Evolutionary conservation across 2,888 invertebrate species (phyloP).

Genomic region (Nemotelus nigrinus): DNA sequence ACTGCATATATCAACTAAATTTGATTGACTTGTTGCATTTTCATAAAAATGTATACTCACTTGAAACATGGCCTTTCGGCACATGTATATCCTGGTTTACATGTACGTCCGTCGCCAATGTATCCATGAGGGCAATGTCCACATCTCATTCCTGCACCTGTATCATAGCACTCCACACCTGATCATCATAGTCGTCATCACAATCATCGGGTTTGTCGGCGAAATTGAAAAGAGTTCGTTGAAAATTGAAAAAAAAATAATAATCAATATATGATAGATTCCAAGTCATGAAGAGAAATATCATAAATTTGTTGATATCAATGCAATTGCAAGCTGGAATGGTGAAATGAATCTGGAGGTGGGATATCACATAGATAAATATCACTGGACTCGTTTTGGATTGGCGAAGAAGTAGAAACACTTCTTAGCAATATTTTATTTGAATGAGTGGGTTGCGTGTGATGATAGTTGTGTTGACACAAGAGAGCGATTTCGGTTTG

Average conservation of each 20-base stretch:
- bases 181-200: slow-evolving; percentile 52
- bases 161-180: slow-evolving; percentile 77
- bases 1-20: not conserved
- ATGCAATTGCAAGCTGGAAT: slow-evolving; percentile 15
- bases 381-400: slow-evolving; percentile 4
- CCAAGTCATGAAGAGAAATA: slow-evolving; percentile 24
- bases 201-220: not conserved
- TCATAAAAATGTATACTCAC: slow-evolving; percentile 60
- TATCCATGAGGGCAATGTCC: slow-evolving; percentile 80
- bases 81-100: slow-evolving; percentile 75
- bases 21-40: slow-evolving; percentile 11
- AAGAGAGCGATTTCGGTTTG: not conserved
- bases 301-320: slow-evolving; percentile 8
- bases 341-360: slow-evolving; percentile 2
- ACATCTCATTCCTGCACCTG: slow-evolving; percentile 76
- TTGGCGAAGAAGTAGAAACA: not conserved
- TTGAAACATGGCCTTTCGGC: slow-evolving; percentile 73
- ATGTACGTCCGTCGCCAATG: slow-evolving; percentile 79
- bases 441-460: slow-evolving; percentile 15
- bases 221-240: not conserved
- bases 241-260: slow-evolving; percentile 45
- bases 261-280: slow-evolving; percentile 37
- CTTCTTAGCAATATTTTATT: not conserved
- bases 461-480: not conserved
- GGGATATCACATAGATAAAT: not conserved